Evolutionary conservation across 2,797 vertebrate species (phyloP), one percentile per base, ranked within the genome.

Genomic region (Syngnathus acus): DNA sequence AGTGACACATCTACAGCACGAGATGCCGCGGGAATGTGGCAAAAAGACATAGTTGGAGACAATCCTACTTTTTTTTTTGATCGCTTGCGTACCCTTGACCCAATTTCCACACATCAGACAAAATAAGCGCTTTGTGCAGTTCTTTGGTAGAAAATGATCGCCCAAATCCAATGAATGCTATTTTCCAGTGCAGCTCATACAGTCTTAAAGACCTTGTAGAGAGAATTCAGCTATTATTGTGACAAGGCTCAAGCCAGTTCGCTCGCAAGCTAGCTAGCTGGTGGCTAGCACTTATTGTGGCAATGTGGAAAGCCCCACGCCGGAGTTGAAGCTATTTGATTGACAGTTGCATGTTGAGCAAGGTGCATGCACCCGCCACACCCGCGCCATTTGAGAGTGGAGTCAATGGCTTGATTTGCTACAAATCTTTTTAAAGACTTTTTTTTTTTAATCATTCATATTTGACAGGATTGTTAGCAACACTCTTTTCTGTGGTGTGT

Each of bases 1-100:
- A 68, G 73, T 69, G 70, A 68, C 69, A 67, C 65, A 65, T 78
- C 74, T 69, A 66, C 39, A 64, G 60, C 50, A 43, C 59, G 9
- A 55, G 65, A 72, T 53, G 37, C 48, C 26, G 64, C 26, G 16
- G 48, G 47, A 47, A 50, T n/a, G 62, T 62, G 42, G 40, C 60
- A 62, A 62, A 62, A 62, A 45, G 55, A 26, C 21, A 62, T 23
- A 39, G 37, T 26, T 45, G 40, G 60, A 62, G 42, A 62, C 21
- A 62, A 45, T 45, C 13, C 60, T 26, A 62, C 40, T 23, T 26
- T 57, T 57, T 45, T 45, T 57, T 37, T 57, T 32, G 26, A 37
- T 57, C 3, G 13, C 42, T 45, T 45, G 40, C 60, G 26, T 62
- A 62, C 60, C 42, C 42, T 62, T 62, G 60, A 62, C 60, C 42